These are phyloP conservation scores for Paracentrotus lividus DNA, from an alignment of 53 echinoderm and acorn worm genomes.

Conservation along the genomic window DNA sequence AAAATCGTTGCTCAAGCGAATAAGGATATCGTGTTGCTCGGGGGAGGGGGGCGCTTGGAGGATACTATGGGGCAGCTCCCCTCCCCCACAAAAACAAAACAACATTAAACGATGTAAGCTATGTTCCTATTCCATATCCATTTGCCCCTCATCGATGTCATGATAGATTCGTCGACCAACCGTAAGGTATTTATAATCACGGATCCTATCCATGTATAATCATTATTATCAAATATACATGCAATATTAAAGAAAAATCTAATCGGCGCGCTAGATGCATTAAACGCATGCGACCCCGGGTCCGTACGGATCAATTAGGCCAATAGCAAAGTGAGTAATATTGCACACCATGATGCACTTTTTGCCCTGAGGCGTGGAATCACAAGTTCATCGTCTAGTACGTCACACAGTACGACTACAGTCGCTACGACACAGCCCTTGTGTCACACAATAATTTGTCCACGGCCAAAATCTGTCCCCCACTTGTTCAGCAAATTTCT, in stretches of 20 bases:
- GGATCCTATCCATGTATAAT: too few relatives aligned
- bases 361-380: conserved; percentile 31
- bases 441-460: not conserved
- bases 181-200: too few relatives aligned
- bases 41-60: too few relatives aligned
- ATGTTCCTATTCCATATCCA: too few relatives aligned
- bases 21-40: too few relatives aligned
- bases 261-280: not conserved
- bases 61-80: too few relatives aligned
- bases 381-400: conserved; percentile 9
- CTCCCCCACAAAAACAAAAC: too few relatives aligned
- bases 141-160: too few relatives aligned
- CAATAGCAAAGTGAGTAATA: conserved; percentile 1
- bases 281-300: conserved; percentile 1
- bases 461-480: not conserved
- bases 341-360: not conserved
- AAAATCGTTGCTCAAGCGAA: too few relatives aligned
- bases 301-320: conserved; percentile 12
- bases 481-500: too few relatives aligned
- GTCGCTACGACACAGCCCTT: not conserved
- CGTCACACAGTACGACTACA: conserved; percentile 19
- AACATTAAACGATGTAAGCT: too few relatives aligned
- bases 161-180: too few relatives aligned
- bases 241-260: not conserved
- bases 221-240: not conserved